Conservation (phyloP, 2,888 invertebrate species). For the Noctuana brunneofusca region DNA sequence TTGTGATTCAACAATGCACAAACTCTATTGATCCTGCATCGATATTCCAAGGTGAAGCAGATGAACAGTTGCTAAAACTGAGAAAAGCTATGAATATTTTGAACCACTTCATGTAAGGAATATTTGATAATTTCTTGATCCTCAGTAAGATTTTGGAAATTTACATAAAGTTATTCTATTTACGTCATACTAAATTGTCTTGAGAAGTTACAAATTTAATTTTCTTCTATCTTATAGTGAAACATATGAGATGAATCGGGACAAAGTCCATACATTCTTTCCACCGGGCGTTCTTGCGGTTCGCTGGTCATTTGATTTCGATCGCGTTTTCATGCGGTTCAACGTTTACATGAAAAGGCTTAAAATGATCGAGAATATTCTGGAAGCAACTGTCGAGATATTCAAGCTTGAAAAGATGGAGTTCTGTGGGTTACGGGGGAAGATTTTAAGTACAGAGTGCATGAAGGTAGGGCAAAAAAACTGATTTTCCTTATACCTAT, state of each 20-base stretch:
- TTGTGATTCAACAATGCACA: constrained; percentile 89
- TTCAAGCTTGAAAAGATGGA: constrained; percentile 93
- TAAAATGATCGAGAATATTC: constrained; percentile 85
- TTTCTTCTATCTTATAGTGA: constrained; percentile 53
- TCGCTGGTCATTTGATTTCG: constrained; percentile 89
- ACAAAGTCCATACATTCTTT: constrained; percentile 81
- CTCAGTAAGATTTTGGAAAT: neutral
- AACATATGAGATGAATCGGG: constrained; percentile 79
- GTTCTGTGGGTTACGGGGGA: constrained; percentile 87
- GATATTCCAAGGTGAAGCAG: constrained; percentile 93
- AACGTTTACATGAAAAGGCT: constrained; percentile 85
- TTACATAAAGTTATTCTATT: neutral
- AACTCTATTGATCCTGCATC: constrained; percentile 89
- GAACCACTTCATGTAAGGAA: constrained; percentile 82
- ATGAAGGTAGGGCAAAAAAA: constrained; percentile 55
- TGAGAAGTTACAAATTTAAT: too few species aligned
- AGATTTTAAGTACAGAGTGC: constrained; percentile 81
- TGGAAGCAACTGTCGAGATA: constrained; percentile 91
- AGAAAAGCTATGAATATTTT: constrained; percentile 74
- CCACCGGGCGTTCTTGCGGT: constrained; percentile 81
- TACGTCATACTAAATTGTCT: too few species aligned
- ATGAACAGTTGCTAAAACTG: constrained; percentile 87
- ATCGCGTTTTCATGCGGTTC: constrained; percentile 87
- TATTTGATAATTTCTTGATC: neutral
- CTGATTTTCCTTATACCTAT: neutral